Base-by-base conservation (phyloP, 2,113 vertebrate species). In the Mesoclemmys tuberculata region DNA sequence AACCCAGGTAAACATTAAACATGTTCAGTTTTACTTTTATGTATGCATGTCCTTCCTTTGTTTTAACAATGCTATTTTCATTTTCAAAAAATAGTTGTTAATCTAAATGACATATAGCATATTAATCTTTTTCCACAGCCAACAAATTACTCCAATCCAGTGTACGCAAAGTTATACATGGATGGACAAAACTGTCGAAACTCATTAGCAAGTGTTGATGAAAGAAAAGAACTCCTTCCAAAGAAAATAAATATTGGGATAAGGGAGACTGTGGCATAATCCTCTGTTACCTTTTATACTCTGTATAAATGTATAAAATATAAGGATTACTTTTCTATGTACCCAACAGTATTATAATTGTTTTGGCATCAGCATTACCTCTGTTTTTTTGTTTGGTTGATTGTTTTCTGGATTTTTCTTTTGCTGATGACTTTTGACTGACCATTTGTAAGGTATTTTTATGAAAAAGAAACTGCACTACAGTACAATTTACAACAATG, bases 201-300 rank as follows among this genome's bases (percentile, higher is more conserved):
- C 97, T 99, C 99, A 89, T 98, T 99, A 98, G 99, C 98, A 98
- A 99, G 99, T 96, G 99, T 99, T 88, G 99, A 99, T 90, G 99
- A 99, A 98, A 99, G 99, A 98, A 99, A 99, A 99, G 99, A 99
- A 99, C 99, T 99, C 97, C 99, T 99, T 99, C 99, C 99, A 99
- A 99, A 99, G 99, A 99, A 99, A 99, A 98, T 99, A 98, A 99
- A 99, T 98, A 99, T 99, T 98, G 99, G 99, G 97, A 99, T 99
- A 99, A 99, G 99, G 98, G 99, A 99, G 98, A 99, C 99, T 98
- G 99, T 99, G 98, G 99, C 99, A 98, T 99, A 99, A 99, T 98
- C 98, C 98, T 98, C 97, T 98, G 97, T 99, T 98, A 99, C 97
- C 98, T 99, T 99, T 99, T 99, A 98, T 99, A 99, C 98, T 99